A percentile compares a stretch with the other conserved stretches of the same genome.
Evolutionary conservation across 2,113 vertebrate species (phyloP).

Genomic region (Phaethornis superciliosus): DNA sequence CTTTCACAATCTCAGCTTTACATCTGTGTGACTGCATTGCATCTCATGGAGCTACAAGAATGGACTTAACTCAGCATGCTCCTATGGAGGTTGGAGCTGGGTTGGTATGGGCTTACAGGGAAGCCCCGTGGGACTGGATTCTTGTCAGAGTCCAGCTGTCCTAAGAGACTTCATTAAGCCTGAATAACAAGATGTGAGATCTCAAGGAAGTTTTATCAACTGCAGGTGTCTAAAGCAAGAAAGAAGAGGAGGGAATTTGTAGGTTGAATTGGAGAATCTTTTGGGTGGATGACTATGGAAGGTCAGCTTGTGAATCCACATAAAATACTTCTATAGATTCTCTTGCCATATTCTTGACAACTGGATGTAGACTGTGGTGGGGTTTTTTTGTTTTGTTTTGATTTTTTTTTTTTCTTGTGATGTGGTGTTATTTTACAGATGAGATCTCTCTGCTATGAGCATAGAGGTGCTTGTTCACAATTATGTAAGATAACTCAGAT

Average conservation of each 20-base stretch:
- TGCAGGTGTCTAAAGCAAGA: not conserved
- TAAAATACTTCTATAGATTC: not conserved
- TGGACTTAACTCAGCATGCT: not conserved
- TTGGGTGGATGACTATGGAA: not conserved
- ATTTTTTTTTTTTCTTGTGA: not conserved
- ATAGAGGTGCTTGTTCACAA: not conserved
- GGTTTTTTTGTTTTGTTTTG: too few species aligned
- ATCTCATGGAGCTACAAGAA: not conserved
- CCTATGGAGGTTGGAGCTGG: rapidly evolving
- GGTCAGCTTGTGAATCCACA: not conserved
- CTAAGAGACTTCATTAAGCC: not conserved
- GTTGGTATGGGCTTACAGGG: not conserved
- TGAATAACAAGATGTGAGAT: not conserved
- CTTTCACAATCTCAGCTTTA: not conserved
- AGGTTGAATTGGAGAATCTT: not conserved
- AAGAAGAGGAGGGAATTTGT: not conserved
- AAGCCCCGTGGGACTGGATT: too few species aligned
- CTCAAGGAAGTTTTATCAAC: not conserved
- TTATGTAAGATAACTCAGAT: not conserved
- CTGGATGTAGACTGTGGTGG: not conserved
- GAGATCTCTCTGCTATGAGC: not conserved
- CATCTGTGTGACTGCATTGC: not conserved
- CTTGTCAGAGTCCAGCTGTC: not conserved
- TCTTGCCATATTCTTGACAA: not conserved
- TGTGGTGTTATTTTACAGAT: not conserved